Evolutionary conservation across 2,113 vertebrate species (phyloP), one percentile per base, ranked within the genome.

Genomic region (Marcusenius ussheri): DNA sequence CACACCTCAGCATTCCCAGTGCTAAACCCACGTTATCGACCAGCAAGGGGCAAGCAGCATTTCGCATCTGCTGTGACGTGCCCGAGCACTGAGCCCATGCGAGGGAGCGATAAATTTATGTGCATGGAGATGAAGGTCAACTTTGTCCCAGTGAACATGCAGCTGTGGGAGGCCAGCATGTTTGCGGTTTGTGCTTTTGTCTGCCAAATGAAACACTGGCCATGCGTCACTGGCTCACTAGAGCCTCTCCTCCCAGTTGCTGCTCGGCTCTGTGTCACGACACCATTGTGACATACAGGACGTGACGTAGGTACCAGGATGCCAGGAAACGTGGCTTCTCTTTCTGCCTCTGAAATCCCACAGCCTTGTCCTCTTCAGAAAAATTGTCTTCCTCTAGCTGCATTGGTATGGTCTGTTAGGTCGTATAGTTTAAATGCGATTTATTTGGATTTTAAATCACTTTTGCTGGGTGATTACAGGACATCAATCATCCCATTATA

Each of bases 121-220:
- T 35, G 19, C 45, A 39, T 46, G 27, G 9, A 50, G 39, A 49
- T 21, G 70, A 62, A 74, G 49, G 47, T 58, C 85, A 87, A 77
- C 24, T 58, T 58, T 87, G 31, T 80, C 89, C 62, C 15, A 85
- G 49, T 74, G 31, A 88, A 31, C 66, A 35, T 87, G n/a, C 45
- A 90, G 56, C 39, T 39, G 50, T 45, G 50, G 39, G 80, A 27
- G 77, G 27, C 56, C 4, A 15, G 42, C 39, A 9, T 42, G 42
- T 70, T 45, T 39, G 56, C 42, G 9, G 39, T 15, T 84, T 58
- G 6, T 31, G 70, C 53, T 15, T n/a, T 45, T 74, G 27, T 77
- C 83, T 89, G 90, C 90, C 90, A 89, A 91, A 46, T 91, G 35
- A 91, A 91, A 87, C 47, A 89, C 11, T 46, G 39, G 1, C 42